Evolutionary conservation across 2,888 invertebrate species (phyloP).

Genomic region (Tromatobia lineatoria): DNA sequence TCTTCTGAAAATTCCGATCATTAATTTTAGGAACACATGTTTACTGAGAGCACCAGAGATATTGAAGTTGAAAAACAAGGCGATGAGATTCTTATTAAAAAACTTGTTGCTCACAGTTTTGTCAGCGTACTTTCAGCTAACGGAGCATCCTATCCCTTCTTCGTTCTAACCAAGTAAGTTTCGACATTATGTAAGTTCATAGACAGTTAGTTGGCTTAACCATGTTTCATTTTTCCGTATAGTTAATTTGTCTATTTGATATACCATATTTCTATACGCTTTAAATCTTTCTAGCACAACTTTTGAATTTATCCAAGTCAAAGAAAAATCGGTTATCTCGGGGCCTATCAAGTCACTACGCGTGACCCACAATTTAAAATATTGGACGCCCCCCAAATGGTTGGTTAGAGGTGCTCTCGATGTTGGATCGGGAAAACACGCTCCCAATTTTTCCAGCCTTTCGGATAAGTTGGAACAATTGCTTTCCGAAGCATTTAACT

Average conservation of each 20-base stretch:
- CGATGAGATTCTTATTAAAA: slow-evolving; percentile 73
- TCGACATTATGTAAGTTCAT: not conserved
- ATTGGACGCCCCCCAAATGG: no score
- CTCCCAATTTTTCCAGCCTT: slow-evolving; percentile 75
- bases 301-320: not conserved
- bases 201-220: no score
- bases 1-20: not conserved
- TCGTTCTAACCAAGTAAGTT: not conserved
- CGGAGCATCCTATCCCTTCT: slow-evolving; percentile 77
- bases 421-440: slow-evolving; percentile 80
- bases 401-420: slow-evolving; percentile 76
- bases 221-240: no score
- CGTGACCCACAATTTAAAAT: slow-evolving; percentile 72
- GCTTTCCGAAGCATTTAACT: slow-evolving; percentile 80
- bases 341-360: slow-evolving; percentile 66
- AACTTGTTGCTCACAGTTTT: slow-evolving; percentile 74
- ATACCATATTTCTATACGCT: no score
- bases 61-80: slow-evolving; percentile 72
- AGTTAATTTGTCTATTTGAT: no score
- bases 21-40: slow-evolving; percentile 69
- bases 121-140: slow-evolving; percentile 75
- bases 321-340: not conserved
- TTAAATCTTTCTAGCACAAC: not conserved
- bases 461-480: slow-evolving; percentile 77
- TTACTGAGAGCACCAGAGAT: slow-evolving; percentile 71